A percentile compares a stretch with the other conserved stretches of the same genome.
phyloP scores from a whole-genome alignment of 1,140 invertebrate genomes.

The Harlomillsia oculata region DNA sequence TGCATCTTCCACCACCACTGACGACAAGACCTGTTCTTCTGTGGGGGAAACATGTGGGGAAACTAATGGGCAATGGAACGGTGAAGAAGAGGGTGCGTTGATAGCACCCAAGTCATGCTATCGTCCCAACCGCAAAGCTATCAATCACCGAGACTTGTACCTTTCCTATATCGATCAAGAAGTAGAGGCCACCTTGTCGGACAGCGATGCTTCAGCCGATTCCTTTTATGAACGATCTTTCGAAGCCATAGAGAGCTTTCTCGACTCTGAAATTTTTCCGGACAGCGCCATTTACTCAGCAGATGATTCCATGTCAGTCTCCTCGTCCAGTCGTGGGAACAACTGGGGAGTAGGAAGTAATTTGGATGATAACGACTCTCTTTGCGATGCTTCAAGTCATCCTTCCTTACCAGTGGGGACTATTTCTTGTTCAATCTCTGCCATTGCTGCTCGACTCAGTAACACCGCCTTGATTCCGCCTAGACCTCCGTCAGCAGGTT shows the following conservation, averaged over 20 bases:
- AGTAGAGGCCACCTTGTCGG: constrained; percentile 15
- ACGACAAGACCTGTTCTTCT: constrained; percentile 41
- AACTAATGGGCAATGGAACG: constrained; percentile 1
- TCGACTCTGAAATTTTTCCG: constrained; percentile 57
- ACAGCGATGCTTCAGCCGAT: constrained; percentile 42
- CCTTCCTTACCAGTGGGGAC: no score
- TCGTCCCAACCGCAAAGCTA: constrained; percentile 28
- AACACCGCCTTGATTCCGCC: constrained; percentile 10
- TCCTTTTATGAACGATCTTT: constrained; percentile 66
- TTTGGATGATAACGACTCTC: constrained; percentile 7
- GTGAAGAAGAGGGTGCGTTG: constrained; percentile 2
- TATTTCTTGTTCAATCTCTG: constrained; percentile 11
- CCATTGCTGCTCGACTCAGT: constrained; percentile 18
- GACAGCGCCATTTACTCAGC: constrained; percentile 78
- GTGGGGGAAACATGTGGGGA: constrained; percentile 33
- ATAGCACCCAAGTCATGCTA: constrained; percentile 11
- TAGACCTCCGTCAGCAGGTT: constrained; percentile 14
- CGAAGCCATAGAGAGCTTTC: constrained; percentile 57
- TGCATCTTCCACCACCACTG: constrained; percentile 51
- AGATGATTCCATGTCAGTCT: constrained; percentile 43
- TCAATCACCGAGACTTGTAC: constrained; percentile 33
- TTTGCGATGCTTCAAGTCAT: no score
- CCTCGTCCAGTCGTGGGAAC: constrained; percentile 11
- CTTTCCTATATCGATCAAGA: constrained; percentile 34
- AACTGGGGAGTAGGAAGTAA: constrained; percentile 34